Percentiles rank a stretch among this genome's conserved stretches.
Conservation (phyloP, 2,888 invertebrate species). For the Selenia dentaria region DNA sequence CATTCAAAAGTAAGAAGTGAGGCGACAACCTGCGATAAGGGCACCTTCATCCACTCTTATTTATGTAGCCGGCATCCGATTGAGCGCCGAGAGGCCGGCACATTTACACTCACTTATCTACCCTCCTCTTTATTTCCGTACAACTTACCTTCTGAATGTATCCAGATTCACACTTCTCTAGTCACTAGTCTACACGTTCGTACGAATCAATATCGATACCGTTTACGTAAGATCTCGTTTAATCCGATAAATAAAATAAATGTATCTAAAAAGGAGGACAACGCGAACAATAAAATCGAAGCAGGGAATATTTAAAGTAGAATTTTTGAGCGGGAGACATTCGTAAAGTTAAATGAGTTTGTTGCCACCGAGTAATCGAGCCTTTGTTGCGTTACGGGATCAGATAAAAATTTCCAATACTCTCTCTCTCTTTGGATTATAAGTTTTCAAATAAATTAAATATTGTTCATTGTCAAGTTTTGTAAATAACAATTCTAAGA, state of each 20-base stretch:
- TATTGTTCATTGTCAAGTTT: slow-evolving; percentile 1
- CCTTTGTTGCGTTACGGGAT: slow-evolving; percentile 69
- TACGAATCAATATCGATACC: slow-evolving; percentile 33
- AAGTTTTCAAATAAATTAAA: slow-evolving; percentile 28
- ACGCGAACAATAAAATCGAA: slow-evolving; percentile 75
- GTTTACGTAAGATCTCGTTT: slow-evolving; percentile 46
- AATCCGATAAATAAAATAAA: slow-evolving; percentile 75
- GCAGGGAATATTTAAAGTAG: slow-evolving; percentile 65
- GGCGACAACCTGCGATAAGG: slow-evolving; percentile 64
- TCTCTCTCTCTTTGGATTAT: slow-evolving; percentile 26
- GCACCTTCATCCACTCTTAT: slow-evolving; percentile 75
- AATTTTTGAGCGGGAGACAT: slow-evolving; percentile 69
- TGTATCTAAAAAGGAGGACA: slow-evolving; percentile 69
- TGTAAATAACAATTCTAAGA: neutral
- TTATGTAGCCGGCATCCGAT: slow-evolving; percentile 81
- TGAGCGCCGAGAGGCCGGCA: slow-evolving; percentile 66
- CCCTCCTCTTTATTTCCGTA: slow-evolving; percentile 81
- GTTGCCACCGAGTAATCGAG: slow-evolving; percentile 68
- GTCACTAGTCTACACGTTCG: slow-evolving; percentile 32
- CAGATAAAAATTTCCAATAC: slow-evolving; percentile 69
- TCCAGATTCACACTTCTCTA: slow-evolving; percentile 31
- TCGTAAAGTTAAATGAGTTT: slow-evolving; percentile 83
- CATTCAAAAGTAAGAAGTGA: slow-evolving; percentile 62
- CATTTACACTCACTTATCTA: slow-evolving; percentile 77
- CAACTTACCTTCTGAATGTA: slow-evolving; percentile 60